These are phyloP conservation scores for Botrylloides violaceus DNA, from an alignment of 23 tunicate genomes.

Conservation along the genomic window DNA sequence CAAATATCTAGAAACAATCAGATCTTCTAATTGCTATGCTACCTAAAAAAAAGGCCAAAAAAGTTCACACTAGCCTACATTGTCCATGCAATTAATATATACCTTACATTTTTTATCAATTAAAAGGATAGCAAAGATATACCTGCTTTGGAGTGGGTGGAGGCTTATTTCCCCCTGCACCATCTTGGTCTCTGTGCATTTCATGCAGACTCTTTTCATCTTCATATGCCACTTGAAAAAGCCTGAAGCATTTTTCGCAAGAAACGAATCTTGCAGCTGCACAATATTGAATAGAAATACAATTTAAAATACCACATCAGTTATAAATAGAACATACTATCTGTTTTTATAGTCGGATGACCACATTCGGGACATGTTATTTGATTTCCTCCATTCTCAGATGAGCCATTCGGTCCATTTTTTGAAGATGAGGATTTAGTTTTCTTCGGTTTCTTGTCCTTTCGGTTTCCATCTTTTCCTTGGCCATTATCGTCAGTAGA, in stretches of 20 bases:
- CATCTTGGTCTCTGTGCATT: slow-evolving; percentile 20
- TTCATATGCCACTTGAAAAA: slow-evolving; percentile 32
- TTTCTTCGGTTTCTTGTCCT: slow-evolving; percentile 4
- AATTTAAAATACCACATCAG: not conserved
- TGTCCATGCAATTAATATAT: too few species aligned
- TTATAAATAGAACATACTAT: not conserved
- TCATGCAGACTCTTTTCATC: slow-evolving; percentile 16
- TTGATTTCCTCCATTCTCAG: slow-evolving; percentile 13
- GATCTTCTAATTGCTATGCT: too few species aligned
- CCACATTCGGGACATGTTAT: slow-evolving; percentile 44
- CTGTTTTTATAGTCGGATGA: slow-evolving; percentile 26
- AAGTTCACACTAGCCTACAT: too few species aligned
- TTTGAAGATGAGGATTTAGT: not conserved
- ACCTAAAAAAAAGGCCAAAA: too few species aligned
- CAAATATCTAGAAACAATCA: too few species aligned
- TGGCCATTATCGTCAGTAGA: slow-evolving; percentile 5
- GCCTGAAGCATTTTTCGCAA: slow-evolving; percentile 43
- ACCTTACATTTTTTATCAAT: too few species aligned
- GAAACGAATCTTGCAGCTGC: slow-evolving; percentile 20
- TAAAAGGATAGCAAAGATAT: too few species aligned
- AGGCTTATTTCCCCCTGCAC: slow-evolving; percentile 63
- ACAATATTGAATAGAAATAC: not conserved
- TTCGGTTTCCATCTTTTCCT: not conserved
- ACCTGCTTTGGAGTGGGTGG: slow-evolving; percentile 92
- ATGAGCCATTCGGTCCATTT: slow-evolving; percentile 1